Evolutionary conservation across 2,888 invertebrate species (phyloP).

Genomic region (Digitonthophagus gazella): DNA sequence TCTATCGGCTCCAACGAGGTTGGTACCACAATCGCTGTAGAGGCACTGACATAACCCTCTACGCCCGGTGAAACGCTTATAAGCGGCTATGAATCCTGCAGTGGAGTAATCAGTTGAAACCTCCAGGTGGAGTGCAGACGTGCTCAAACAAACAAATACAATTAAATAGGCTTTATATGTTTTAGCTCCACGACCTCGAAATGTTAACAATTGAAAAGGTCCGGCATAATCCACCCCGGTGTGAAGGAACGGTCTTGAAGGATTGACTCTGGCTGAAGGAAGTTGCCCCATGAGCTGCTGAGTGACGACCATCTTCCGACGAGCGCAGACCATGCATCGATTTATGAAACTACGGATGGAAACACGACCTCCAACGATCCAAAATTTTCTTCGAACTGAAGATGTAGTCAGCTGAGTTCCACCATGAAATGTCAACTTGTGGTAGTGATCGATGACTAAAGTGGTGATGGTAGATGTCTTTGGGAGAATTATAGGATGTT

Average conservation of each 20-base stretch:
- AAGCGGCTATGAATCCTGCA: neutral
- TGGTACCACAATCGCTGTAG: neutral
- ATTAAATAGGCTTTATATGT: neutral
- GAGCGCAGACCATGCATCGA: too few relatives aligned
- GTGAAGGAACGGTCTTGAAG: too few relatives aligned
- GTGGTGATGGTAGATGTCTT: neutral
- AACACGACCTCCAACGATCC: too few relatives aligned
- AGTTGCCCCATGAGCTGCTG: neutral
- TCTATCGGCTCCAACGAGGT: neutral
- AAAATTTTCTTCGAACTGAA: too few relatives aligned
- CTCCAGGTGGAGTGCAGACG: neutral
- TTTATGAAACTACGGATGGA: too few relatives aligned
- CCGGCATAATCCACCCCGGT: too few relatives aligned
- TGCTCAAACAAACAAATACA: neutral
- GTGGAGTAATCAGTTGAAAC: neutral
- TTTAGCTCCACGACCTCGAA: too few relatives aligned
- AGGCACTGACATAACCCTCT: neutral
- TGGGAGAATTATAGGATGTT: too few relatives aligned
- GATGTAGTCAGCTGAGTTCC: neutral
- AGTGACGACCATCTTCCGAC: neutral
- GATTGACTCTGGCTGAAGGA: neutral
- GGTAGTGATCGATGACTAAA: neutral
- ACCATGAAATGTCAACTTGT: neutral
- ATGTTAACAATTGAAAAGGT: too few relatives aligned
- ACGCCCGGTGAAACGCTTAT: neutral